Percentiles rank a stretch among this genome's conserved stretches.
Conservation (phyloP, 2,113 vertebrate genomes). For the Campylomormyrus numenius region DNA sequence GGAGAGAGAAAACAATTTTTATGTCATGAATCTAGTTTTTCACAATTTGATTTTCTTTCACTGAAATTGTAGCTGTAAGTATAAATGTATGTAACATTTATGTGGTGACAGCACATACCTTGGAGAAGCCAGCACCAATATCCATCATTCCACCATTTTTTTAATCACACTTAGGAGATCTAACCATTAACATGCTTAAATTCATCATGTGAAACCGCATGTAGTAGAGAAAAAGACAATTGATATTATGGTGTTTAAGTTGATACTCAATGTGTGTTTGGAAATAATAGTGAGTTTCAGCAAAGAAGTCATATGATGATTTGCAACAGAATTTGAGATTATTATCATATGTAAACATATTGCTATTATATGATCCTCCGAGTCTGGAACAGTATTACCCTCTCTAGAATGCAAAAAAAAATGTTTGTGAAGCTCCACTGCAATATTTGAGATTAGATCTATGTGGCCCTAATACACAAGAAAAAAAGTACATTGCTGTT, state of each 20-base stretch:
- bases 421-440: neutral
- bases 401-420: neutral
- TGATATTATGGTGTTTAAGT: neutral
- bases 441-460: neutral
- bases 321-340: neutral
- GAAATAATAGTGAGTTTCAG: neutral
- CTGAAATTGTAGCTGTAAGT: neutral
- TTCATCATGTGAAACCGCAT: neutral
- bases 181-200: neutral
- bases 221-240: neutral
- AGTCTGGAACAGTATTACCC: neutral
- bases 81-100: neutral
- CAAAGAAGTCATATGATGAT: neutral
- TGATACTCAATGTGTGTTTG: neutral
- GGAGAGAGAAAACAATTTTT: neutral
- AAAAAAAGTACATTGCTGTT: neutral
- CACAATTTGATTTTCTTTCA: too few species aligned
- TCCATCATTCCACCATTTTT: neutral
- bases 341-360: neutral
- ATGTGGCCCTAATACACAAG: neutral
- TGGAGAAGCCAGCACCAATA: neutral
- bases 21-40: too few species aligned
- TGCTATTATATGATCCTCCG: neutral
- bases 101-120: neutral
- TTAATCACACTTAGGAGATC: too few species aligned